Base-by-base conservation (phyloP, 2,888 invertebrate genomes). In the Acanthosepion pharaonis region DNA sequence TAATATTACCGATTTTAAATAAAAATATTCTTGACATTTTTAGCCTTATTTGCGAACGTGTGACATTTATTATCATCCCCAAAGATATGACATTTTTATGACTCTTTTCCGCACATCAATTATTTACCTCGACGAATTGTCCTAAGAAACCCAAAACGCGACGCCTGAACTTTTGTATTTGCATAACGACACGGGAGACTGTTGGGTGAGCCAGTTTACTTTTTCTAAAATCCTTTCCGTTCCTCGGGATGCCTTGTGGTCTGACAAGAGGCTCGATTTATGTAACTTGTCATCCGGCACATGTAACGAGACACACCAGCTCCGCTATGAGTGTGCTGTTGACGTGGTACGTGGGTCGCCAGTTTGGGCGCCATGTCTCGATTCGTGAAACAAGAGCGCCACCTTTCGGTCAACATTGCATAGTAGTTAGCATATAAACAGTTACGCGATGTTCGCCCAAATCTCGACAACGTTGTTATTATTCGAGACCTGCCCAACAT, bases 281-380 rank as follows among this genome's bases (percentile, higher is more conserved):
- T 78, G 11, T 15, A 78, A 33, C n/a, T n/a, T 78, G 33, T 78
- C 78, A 78, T 59, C n/a, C n/a, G 78, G n/a, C 78, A 33, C 78
- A 78, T 33, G n/a, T 78, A n/a, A n/a, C 59, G 4, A 23, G 59
- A 59, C 23, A 59, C 59, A 59, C 23, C 23, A 23, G 5, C 42
- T 20, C 23, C 20, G 23, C 23, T 23, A 23, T 20, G 59, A 23
- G 59, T 59, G 23, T 23, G 59, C 23, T 23, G 59, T 23, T 20
- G 59, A 23, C 59, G 23, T 33, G n/a, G n/a, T 33, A n/a, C 11
- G 78, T 4, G 78, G n/a, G 78, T 15, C 33, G n/a, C 78, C 11
- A n/a, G n/a, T 15, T n/a, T 78, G n/a, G 78, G 78, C 78, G n/a
- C 78, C 78, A 78, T 78, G 78, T 78, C n/a, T 78, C 78, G n/a